Percentiles rank a stretch among this genome's conserved stretches.
Conservation (phyloP, 2,113 vertebrate genomes). For the Myrmecophaga tridactyla region DNA sequence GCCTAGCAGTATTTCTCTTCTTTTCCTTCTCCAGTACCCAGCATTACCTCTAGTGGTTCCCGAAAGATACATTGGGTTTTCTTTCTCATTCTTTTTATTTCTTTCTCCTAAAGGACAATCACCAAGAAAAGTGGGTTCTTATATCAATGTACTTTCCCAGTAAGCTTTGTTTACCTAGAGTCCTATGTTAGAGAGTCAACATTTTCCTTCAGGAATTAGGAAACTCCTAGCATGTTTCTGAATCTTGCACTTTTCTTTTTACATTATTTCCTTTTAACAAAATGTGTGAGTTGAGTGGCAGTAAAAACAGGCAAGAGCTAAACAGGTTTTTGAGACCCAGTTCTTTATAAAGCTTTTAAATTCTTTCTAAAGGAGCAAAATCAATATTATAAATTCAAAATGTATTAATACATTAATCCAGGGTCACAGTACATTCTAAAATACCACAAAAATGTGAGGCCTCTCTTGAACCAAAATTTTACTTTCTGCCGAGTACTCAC, state of each 20-base stretch:
- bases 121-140: not conserved
- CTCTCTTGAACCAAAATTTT: not conserved
- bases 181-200: not conserved
- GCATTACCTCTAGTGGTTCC: not conserved
- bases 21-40: not conserved
- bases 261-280: not conserved
- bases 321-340: not conserved
- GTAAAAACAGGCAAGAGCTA: not conserved
- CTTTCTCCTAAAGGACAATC: not conserved
- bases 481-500: not conserved
- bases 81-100: not conserved
- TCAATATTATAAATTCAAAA: not conserved
- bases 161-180: not conserved
- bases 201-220: not conserved
- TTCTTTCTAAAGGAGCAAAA: not conserved
- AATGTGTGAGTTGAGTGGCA: not conserved
- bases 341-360: not conserved
- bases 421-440: not conserved
- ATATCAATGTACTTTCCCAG: not conserved
- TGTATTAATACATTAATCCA: not conserved
- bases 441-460: not conserved
- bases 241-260: not conserved
- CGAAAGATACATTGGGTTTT: not conserved
- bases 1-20: not conserved
- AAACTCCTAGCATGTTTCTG: not conserved